A percentile compares a stretch with the other conserved stretches of the same genome.
Evolutionary conservation across 2,113 vertebrate genomes (phyloP).

Genomic region (Mus pahari): DNA sequence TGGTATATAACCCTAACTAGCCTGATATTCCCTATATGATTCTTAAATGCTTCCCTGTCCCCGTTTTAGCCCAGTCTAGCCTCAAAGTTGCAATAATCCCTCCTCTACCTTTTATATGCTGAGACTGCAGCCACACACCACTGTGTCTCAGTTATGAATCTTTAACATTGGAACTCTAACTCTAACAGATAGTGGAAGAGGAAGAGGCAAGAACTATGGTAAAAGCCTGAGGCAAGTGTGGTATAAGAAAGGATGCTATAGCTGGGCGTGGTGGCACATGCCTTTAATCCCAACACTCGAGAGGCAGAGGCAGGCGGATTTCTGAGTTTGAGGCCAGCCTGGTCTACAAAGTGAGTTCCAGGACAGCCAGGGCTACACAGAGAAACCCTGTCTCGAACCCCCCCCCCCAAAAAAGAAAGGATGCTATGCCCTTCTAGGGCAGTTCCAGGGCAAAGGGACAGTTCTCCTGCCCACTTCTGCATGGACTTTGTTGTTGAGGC

Average conservation of each 20-base stretch:
- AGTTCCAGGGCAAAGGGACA: too few species aligned
- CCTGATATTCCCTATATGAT: background rate
- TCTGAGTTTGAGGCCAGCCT: too few species aligned
- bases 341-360: too few species aligned
- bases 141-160: background rate
- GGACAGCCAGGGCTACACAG: too few species aligned
- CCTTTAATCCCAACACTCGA: too few species aligned
- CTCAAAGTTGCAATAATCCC: background rate
- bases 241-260: background rate
- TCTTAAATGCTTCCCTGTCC: background rate
- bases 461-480: background rate
- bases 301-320: too few species aligned
- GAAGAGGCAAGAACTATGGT: background rate
- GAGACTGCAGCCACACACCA: background rate
- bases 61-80: background rate
- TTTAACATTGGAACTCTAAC: background rate
- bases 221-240: background rate
- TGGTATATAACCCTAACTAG: background rate
- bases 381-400: too few species aligned
- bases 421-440: background rate
- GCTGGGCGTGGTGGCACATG: too few species aligned
- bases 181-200: background rate
- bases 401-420: too few species aligned
- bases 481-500: background rate
- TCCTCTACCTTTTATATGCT: background rate